A percentile compares a stretch with the other conserved stretches of the same genome.
Evolutionary conservation across 37 sponge, comb jelly and placozoan species (phyloP).

Genomic region (Amphimedon queenslandica): DNA sequence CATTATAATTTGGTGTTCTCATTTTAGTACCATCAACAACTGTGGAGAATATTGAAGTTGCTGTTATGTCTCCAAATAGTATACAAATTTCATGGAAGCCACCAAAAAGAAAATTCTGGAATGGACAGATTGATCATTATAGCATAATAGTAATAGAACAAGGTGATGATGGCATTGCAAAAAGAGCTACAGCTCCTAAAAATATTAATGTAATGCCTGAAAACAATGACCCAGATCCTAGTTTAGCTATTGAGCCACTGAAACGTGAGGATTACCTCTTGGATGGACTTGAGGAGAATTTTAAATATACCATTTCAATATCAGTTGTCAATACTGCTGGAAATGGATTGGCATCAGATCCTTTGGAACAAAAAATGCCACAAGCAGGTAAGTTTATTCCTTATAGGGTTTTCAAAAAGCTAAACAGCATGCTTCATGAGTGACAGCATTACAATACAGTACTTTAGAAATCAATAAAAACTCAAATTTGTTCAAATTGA

Average conservation of each 20-base stretch:
- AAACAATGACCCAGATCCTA: neutral
- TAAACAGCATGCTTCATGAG: too few species aligned
- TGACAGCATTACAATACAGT: too few species aligned
- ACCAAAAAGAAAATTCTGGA: constrained; percentile 5
- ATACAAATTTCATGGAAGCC: constrained; percentile 18
- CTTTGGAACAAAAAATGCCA: neutral
- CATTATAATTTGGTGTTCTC: too few species aligned
- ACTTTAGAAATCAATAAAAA: too few species aligned
- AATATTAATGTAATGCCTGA: neutral
- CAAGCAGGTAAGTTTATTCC: neutral
- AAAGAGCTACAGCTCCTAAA: neutral
- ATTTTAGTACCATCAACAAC: neutral
- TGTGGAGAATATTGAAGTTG: neutral
- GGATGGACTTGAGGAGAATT: neutral
- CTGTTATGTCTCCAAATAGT: neutral
- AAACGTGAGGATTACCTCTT: neutral
- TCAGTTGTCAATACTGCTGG: neutral
- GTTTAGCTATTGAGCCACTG: neutral
- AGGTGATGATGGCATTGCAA: neutral
- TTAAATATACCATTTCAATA: neutral
- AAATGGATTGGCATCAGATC: neutral
- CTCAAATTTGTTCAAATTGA: too few species aligned
- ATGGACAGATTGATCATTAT: constrained; percentile 23
- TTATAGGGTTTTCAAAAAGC: too few species aligned
- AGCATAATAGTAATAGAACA: neutral